Evolutionary conservation across 2,797 vertebrate genomes (phyloP).

Genomic region (Premnoplex brunnescens): DNA sequence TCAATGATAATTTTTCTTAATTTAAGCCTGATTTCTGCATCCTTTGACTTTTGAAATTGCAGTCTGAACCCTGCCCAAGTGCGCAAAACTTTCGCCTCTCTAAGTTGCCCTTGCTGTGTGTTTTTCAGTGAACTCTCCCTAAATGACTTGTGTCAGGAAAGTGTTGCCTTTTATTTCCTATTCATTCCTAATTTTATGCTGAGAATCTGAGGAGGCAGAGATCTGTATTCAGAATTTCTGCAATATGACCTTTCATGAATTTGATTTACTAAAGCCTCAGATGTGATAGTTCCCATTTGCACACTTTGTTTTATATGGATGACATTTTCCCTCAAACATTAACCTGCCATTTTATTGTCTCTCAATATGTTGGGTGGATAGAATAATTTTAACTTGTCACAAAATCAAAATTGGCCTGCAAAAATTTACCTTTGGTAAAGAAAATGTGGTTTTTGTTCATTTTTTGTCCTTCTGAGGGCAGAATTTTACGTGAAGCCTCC

Average conservation of each 20-base stretch:
- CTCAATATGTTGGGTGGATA: constrained; percentile 8
- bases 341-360: constrained; percentile 62
- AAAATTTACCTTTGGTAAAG: not conserved
- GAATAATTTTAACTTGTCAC: constrained; percentile 24
- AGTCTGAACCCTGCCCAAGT: rapidly evolving
- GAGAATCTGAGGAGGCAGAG: constrained; percentile 2
- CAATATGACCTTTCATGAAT: constrained; percentile 58
- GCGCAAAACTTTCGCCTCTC: not conserved
- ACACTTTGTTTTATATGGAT: constrained; percentile 47
- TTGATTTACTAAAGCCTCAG: constrained; percentile 60
- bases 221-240: constrained; percentile 44
- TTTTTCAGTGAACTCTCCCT: not conserved
- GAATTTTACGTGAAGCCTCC: not conserved
- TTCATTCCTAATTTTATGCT: constrained; percentile 9
- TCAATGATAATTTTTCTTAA: not conserved
- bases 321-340: constrained; percentile 65
- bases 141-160: not conserved
- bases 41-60: not conserved
- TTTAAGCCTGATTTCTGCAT: not conserved
- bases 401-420: constrained; percentile 6
- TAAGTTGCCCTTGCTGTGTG: not conserved
- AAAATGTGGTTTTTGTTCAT: not conserved
- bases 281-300: constrained; percentile 40
- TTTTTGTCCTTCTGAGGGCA: not conserved
- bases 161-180: not conserved